Percentiles rank a stretch among this genome's conserved stretches.
These are phyloP conservation scores for Podarcis siculus DNA, from an alignment of 2,797 vertebrate genomes.

Conservation along the genomic window DNA sequence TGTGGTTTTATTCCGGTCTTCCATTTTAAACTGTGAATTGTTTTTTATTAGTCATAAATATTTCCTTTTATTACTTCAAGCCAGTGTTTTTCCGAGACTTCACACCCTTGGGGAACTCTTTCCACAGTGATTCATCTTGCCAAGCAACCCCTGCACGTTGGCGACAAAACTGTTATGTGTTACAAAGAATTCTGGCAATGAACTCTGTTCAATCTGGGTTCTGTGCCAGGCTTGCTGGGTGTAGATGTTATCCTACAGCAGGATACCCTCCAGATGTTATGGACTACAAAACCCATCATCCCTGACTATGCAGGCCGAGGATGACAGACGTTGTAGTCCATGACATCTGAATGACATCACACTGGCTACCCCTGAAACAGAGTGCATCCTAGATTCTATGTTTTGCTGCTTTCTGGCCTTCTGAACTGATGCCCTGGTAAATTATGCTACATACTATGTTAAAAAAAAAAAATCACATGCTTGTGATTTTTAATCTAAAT, in stretches of 20 bases:
- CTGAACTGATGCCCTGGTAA: neutral
- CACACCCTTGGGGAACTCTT: neutral
- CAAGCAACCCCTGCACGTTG: neutral
- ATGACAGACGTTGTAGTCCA: no score
- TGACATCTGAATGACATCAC: no score
- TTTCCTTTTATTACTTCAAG: neutral
- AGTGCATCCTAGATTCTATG: neutral
- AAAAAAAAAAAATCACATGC: neutral
- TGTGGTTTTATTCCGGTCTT: neutral
- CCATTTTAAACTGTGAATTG: neutral
- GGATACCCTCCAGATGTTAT: no score
- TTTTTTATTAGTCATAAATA: neutral
- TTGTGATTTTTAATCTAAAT: neutral
- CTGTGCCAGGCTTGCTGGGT: neutral
- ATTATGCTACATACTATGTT: neutral
- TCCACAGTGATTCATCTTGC: neutral
- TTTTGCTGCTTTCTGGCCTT: neutral
- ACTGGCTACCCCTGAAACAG: neutral
- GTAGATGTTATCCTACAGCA: neutral
- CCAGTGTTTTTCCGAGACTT: neutral
- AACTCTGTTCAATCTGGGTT: neutral
- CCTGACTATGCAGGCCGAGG: no score
- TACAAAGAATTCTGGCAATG: neutral
- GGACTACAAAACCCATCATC: no score
- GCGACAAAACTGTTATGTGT: neutral